Conservation (phyloP, 2,113 vertebrate species). For the Plotosus lineatus region DNA sequence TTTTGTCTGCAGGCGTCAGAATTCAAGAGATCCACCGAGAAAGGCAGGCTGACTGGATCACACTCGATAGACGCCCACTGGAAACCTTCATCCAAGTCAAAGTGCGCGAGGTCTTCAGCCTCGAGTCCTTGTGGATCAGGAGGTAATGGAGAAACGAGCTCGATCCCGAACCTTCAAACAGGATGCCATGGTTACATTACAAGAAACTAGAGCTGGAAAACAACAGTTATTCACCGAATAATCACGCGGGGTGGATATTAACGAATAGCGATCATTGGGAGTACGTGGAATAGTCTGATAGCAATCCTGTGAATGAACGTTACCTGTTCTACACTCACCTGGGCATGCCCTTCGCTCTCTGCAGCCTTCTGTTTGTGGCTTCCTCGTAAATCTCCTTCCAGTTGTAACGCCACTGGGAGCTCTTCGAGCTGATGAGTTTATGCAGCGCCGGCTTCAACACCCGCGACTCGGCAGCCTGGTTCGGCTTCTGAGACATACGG, state of each 20-base stretch:
- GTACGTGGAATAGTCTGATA: too few species aligned
- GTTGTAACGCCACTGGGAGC: slow-evolving; percentile 71
- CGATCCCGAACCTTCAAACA: slow-evolving; percentile 80
- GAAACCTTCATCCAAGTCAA: slow-evolving; percentile 81
- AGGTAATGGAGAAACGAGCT: slow-evolving; percentile 67
- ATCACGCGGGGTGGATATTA: too few species aligned
- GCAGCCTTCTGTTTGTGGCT: slow-evolving; percentile 77
- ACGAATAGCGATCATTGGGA: too few species aligned
- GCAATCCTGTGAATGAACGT: background rate
- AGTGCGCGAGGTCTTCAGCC: slow-evolving; percentile 66
- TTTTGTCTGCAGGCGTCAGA: slow-evolving; percentile 68
- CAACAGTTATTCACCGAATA: too few species aligned
- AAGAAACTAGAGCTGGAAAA: background rate
- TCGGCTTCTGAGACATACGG: slow-evolving; percentile 66
- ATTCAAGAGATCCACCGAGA: slow-evolving; percentile 29
- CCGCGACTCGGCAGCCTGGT: slow-evolving; percentile 65
- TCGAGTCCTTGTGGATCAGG: slow-evolving; percentile 69
- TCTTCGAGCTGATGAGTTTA: slow-evolving; percentile 74
- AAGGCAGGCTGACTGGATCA: slow-evolving; percentile 55
- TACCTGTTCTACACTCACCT: slow-evolving; percentile 74
- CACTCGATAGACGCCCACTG: slow-evolving; percentile 81
- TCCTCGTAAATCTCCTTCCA: slow-evolving; percentile 81
- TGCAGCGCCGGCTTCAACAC: slow-evolving; percentile 76
- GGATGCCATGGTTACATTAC: background rate
- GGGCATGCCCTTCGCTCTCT: slow-evolving; percentile 75